Evolutionary conservation across 2,113 vertebrate genomes (phyloP).

Genomic region (Hyla sarda): DNA sequence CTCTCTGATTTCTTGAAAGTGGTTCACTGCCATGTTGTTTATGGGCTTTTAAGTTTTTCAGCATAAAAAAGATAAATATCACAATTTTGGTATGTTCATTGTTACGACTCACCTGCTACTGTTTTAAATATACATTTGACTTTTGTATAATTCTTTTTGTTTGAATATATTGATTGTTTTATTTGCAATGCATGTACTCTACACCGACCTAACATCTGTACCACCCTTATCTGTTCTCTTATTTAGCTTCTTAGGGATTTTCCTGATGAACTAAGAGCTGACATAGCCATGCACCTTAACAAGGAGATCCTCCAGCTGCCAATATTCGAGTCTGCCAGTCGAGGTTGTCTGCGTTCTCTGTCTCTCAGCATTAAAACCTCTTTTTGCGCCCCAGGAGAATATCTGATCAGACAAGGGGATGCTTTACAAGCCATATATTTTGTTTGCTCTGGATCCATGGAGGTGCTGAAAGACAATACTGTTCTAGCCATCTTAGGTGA

Average conservation of each 20-base stretch:
- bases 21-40: neutral
- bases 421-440: constrained; percentile 80
- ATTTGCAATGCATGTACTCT: neutral
- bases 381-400: constrained; percentile 77
- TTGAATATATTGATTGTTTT: neutral
- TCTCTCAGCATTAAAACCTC: constrained; percentile 79
- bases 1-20: neutral
- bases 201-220: neutral
- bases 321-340: constrained; percentile 77
- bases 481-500: constrained; percentile 77
- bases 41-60: neutral
- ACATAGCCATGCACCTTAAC: constrained; percentile 79
- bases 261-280: constrained; percentile 76
- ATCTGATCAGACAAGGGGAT: constrained; percentile 77
- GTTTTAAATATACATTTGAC: neutral
- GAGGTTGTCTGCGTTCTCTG: constrained; percentile 77
- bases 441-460: constrained; percentile 79
- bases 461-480: constrained; percentile 77
- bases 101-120: neutral
- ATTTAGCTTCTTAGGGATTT: constrained; percentile 77
- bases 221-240: neutral
- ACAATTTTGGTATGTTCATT: neutral
- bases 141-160: neutral
- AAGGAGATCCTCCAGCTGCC: constrained; percentile 77
- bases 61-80: neutral